Percentiles rank a stretch among this genome's conserved stretches.
These are phyloP conservation scores for Tenrec ecaudatus DNA, from an alignment of 2,113 vertebrate genomes.

Conservation along the genomic window DNA sequence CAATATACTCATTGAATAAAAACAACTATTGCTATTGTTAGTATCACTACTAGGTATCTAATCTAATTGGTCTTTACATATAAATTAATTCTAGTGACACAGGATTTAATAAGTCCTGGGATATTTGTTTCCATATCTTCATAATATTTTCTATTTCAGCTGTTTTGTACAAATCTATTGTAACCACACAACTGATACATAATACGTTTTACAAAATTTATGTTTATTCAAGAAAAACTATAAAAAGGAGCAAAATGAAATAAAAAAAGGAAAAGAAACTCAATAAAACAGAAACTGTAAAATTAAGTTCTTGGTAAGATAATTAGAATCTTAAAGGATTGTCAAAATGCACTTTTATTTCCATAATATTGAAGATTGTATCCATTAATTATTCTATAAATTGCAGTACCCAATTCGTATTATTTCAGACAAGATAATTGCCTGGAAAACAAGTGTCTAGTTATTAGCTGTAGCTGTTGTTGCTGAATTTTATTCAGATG, in stretches of 20 bases:
- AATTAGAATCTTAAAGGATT: not conserved
- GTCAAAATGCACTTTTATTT: not conserved
- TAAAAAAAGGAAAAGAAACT: not conserved
- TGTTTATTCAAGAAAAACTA: not conserved
- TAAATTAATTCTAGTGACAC: not conserved
- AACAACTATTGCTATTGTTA: not conserved
- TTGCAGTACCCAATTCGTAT: not conserved
- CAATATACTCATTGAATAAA: not conserved
- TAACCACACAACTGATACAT: not conserved
- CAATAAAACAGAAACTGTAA: slow-evolving; percentile 32
- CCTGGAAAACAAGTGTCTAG: not conserved
- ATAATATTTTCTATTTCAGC: not conserved
- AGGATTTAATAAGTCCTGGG: not conserved
- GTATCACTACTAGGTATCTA: not conserved
- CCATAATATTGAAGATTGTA: not conserved
- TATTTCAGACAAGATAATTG: slow-evolving; percentile 47
- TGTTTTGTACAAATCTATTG: not conserved
- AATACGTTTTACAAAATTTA: not conserved
- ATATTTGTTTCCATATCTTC: not conserved
- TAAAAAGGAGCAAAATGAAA: not conserved
- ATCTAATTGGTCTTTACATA: not conserved
- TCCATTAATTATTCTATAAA: slow-evolving; percentile 32
- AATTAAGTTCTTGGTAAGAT: not conserved
- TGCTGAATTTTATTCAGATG: slow-evolving; percentile 11
- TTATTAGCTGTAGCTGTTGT: slow-evolving; percentile 31